A percentile compares a stretch with the other conserved stretches of the same genome.
phyloP scores from a whole-genome alignment of 2,888 invertebrate genomes.

The Limenitis camilla region DNA sequence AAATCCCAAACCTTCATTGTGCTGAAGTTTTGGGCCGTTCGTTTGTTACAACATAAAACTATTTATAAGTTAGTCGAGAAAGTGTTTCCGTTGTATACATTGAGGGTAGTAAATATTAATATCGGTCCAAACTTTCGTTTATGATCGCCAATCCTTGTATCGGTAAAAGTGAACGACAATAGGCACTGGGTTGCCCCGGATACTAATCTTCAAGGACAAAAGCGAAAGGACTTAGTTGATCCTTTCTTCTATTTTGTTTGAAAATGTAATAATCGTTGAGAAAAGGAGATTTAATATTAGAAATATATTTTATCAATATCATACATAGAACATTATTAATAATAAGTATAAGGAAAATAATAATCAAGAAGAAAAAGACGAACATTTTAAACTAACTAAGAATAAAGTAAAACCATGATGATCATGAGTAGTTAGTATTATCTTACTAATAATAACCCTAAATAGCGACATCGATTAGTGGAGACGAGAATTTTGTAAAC shows the following conservation, averaged over 20 bases:
- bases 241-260: conserved; percentile 15
- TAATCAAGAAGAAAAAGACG: no score
- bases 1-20: no score
- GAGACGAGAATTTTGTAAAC: no score
- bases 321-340: no score
- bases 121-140: conserved; percentile 57
- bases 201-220: conserved; percentile 37
- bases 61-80: conserved; percentile 60
- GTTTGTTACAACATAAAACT: conserved; percentile 47
- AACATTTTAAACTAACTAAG: no score
- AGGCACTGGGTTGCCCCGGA: conserved; percentile 31
- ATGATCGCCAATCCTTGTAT: conserved; percentile 41
- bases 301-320: background rate
- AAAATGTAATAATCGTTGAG: conserved; percentile 8
- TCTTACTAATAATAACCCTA: no score
- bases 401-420: no score
- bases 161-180: conserved; percentile 41
- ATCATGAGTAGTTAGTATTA: no score
- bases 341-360: no score
- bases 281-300: conserved; percentile 1
- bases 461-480: no score
- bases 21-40: no score
- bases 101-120: conserved; percentile 66
- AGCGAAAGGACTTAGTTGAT: conserved; percentile 10
- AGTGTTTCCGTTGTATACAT: conserved; percentile 50